Conservation (phyloP, 2,113 vertebrate genomes). For the Charadrius vociferus region DNA sequence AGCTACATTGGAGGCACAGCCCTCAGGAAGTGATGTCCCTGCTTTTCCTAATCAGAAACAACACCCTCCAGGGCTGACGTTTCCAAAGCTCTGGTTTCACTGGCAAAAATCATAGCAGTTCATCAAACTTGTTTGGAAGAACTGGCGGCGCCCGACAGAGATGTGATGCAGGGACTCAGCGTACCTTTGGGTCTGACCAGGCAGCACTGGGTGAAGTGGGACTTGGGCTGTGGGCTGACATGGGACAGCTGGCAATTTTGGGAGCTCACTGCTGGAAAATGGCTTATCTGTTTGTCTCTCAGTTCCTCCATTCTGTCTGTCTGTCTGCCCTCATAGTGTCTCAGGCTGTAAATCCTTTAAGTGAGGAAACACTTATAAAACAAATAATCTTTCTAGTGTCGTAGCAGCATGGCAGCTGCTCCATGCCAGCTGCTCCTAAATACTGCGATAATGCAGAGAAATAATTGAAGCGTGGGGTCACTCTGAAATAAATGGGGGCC, state of each 20-base stretch:
- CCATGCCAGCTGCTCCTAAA: slow-evolving; percentile 4
- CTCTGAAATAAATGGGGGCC: neutral
- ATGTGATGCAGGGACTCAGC: accelerated
- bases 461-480: neutral
- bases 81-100: neutral
- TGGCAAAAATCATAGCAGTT: neutral
- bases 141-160: neutral
- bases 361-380: neutral
- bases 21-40: neutral
- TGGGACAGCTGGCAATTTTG: neutral
- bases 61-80: neutral
- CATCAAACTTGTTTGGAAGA: neutral
- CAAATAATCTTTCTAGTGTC: neutral
- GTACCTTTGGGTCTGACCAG: neutral
- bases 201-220: neutral
- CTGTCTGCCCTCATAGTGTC: neutral
- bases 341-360: neutral
- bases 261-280: neutral
- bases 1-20: neutral
- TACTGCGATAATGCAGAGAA: neutral
- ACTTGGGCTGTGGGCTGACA: neutral
- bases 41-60: neutral
- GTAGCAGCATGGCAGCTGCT: neutral
- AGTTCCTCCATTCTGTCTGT: neutral
- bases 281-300: neutral